Base-by-base conservation (phyloP, 2,113 vertebrate genomes). In the Pedetes capensis region DNA sequence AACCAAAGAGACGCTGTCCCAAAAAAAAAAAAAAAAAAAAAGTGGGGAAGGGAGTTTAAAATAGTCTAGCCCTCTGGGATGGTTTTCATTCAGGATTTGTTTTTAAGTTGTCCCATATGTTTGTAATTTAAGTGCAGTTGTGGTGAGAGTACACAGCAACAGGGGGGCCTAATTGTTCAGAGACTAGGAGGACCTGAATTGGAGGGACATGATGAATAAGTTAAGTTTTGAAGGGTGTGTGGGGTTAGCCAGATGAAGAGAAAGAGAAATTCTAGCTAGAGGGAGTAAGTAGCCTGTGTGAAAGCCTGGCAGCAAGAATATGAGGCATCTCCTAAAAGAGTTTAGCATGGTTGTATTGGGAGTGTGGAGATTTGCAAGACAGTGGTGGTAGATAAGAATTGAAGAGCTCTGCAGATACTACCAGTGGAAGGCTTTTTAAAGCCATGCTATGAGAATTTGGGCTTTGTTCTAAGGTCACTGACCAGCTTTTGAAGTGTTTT, bases 81-180 rank as follows among this genome's bases (percentile, higher is more conserved):
- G 44, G 14, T 93, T 80, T 85, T 78, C 34, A 69, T 81, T 96
- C 51, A 47, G 79, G 57, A 75, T 81, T 85, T 57, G 18, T 84
- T 79, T 25, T n/a, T n/a, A 37, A 47, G 20, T 32, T 84, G 63
- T 66, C 22, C 16, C 17, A 12, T 32, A 29, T 80, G 80, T 87
- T 61, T 63, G 32, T 64, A n/a, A n/a, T n/a, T n/a, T n/a, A n/a
- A n/a, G 34, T 82, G 20, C 27, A 13, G 55, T 47, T 74, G 57
- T 66, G n/a, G 2, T 39, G 74, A 23, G 71, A 53, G 23, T 39
- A 23, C 10, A 25, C 25, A 74, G 3, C 11, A 55, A n/a, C n/a
- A n/a, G n/a, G n/a, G 18, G 17, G 34, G 12, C n/a, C 63, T 92
- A 34, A 10, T n/a, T n/a, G n/a, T n/a, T n/a, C n/a, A 29, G 63